Conservation (phyloP, 2,888 invertebrate genomes). For the Eledona agricola region DNA sequence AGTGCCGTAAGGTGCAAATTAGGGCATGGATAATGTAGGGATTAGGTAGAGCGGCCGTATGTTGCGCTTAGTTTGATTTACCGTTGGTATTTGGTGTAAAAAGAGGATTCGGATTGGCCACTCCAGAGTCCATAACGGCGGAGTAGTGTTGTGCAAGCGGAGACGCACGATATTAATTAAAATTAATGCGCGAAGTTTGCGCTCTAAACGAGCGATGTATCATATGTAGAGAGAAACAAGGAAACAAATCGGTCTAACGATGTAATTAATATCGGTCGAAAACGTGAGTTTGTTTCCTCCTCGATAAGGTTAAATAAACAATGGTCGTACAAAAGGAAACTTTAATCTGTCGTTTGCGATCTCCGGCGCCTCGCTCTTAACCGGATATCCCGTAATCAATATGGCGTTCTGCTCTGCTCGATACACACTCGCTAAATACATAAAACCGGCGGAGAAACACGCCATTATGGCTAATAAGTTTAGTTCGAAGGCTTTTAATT, state of each 20-base stretch:
- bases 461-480: conserved; percentile 25
- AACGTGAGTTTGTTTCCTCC: conserved; percentile 48
- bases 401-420: conserved; percentile 28
- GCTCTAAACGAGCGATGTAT: conserved; percentile 25
- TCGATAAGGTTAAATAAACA: conserved; percentile 50
- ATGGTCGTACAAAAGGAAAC: conserved; percentile 44
- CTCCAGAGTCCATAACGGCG: conserved; percentile 1
- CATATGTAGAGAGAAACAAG: conserved; percentile 30
- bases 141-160: conserved; percentile 2
- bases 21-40: too few relatives aligned
- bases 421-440: conserved; percentile 19
- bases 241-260: conserved; percentile 33
- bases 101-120: background rate
- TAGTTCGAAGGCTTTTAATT: conserved; percentile 17
- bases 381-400: conserved; percentile 45
- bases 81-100: too few relatives aligned
- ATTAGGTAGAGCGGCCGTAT: too few relatives aligned
- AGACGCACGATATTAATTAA: conserved; percentile 28
- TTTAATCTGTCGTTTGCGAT: conserved; percentile 43
- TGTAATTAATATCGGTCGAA: conserved; percentile 37
- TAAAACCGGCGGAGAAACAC: conserved; percentile 19
- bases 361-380: conserved; percentile 39
- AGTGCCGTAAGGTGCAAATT: too few relatives aligned
- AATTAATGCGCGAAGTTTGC: conserved; percentile 33
- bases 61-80: too few relatives aligned